Evolutionary conservation across 2,113 vertebrate species (phyloP).

Genomic region (Tyto alba): DNA sequence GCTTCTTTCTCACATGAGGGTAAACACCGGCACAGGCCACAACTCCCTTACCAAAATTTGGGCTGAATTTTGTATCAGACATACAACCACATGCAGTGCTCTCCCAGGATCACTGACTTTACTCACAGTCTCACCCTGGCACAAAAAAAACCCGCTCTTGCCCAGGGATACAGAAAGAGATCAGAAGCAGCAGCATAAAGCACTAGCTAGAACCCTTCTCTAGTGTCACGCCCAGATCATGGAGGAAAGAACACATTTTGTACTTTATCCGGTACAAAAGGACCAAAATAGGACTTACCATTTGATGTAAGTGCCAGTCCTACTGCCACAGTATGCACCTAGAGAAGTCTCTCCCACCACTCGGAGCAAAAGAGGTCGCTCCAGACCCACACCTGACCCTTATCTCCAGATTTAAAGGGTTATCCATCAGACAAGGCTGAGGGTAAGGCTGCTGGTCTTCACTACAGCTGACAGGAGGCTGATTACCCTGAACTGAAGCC

Average conservation of each 20-base stretch:
- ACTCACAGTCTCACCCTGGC: neutral
- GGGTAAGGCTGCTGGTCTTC: neutral
- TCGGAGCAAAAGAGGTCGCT: neutral
- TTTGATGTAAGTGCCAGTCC: neutral
- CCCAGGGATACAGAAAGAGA: neutral
- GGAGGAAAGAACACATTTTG: accelerated
- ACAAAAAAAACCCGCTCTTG: neutral
- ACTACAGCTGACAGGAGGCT: neutral
- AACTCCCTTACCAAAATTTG: neutral
- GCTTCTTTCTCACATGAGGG: neutral
- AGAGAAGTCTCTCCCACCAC: neutral
- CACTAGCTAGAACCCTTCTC: neutral
- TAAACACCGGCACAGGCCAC: accelerated
- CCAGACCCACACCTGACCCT: accelerated
- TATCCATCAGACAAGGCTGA: neutral
- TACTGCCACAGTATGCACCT: neutral
- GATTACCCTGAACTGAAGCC: neutral
- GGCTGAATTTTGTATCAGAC: neutral
- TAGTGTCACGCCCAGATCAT: accelerated
- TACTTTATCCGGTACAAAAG: neutral
- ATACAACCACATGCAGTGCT: accelerated
- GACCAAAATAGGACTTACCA: neutral
- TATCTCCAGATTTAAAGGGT: neutral
- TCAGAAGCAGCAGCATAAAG: neutral
- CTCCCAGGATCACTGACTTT: neutral